These are phyloP conservation scores for Periophthalmodon schlosseri DNA, from an alignment of 2,113 vertebrate species.

Conservation along the genomic window DNA sequence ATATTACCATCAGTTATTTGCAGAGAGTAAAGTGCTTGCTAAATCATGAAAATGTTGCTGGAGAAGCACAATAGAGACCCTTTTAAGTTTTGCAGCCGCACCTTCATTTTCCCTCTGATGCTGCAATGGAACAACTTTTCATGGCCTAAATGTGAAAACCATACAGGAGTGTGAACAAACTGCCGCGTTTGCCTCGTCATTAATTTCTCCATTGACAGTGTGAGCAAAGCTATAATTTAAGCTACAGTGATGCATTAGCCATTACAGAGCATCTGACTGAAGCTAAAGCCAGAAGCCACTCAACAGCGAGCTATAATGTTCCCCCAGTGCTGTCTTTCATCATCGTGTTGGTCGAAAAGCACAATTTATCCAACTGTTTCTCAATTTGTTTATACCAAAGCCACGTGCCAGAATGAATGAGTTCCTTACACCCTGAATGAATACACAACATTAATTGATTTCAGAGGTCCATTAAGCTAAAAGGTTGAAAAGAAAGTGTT, in stretches of 20 bases:
- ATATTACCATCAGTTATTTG: constrained; percentile 4
- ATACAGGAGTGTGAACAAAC: constrained; percentile 17
- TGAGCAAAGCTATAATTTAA: constrained; percentile 52
- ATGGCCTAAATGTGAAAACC: constrained; percentile 47
- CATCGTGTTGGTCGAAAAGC: constrained; percentile 5
- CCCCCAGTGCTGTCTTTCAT: constrained; percentile 31
- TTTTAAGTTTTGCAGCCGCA: constrained; percentile 2
- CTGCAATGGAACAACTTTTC: constrained; percentile 19
- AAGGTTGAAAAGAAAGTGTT: background rate
- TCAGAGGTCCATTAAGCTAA: background rate
- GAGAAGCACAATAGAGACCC: constrained; percentile 1
- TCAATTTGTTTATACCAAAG: constrained; percentile 5
- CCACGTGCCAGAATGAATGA: background rate
- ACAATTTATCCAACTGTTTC: constrained; percentile 17
- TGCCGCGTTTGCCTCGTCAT: constrained; percentile 33
- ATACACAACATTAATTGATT: background rate
- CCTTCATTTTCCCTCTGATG: constrained; percentile 15
- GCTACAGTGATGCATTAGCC: constrained; percentile 43
- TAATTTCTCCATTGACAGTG: constrained; percentile 41
- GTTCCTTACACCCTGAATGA: background rate
- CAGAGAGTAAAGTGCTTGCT: background rate
- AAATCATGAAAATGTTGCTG: constrained; percentile 5
- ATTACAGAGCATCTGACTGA: constrained; percentile 25
- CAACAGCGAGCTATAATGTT: constrained; percentile 32
- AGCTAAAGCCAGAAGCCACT: constrained; percentile 13